Evolutionary conservation across 1,140 invertebrate species (phyloP).

Genomic region (Hycleus cichorii): DNA sequence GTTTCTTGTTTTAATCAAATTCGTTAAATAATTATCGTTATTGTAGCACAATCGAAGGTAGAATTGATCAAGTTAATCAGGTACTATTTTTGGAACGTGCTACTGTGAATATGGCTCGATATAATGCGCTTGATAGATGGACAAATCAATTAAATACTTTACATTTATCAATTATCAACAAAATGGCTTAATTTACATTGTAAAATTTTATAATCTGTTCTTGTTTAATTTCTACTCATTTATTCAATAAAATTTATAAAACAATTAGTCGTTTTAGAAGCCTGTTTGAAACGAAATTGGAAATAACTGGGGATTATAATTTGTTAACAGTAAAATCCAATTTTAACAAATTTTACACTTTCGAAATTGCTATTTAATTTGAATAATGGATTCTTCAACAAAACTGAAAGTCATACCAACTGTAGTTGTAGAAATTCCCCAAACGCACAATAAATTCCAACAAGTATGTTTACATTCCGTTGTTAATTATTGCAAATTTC

Average conservation of each 20-base stretch:
- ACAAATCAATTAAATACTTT: constrained; percentile 82
- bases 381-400: too few relatives aligned
- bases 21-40: neutral
- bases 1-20: constrained; percentile 26
- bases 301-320: too few relatives aligned
- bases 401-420: neutral
- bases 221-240: constrained; percentile 3
- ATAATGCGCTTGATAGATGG: constrained; percentile 94
- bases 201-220: neutral
- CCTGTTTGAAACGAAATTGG: too few relatives aligned
- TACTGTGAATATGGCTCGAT: constrained; percentile 69
- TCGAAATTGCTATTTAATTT: too few relatives aligned
- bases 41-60: constrained; percentile 77
- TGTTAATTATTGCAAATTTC: too few relatives aligned
- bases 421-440: neutral
- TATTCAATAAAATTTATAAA: too few relatives aligned
- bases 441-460: neutral
- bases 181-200: constrained; percentile 59
- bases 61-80: constrained; percentile 96
- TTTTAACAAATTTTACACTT: too few relatives aligned
- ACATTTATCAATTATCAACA: constrained; percentile 83
- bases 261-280: too few relatives aligned
- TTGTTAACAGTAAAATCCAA: too few relatives aligned
- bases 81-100: constrained; percentile 84
- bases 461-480: too few relatives aligned